A percentile compares a stretch with the other conserved stretches of the same genome.
Conservation (phyloP, 2,888 invertebrate species). For the Antheraea yamamai region DNA sequence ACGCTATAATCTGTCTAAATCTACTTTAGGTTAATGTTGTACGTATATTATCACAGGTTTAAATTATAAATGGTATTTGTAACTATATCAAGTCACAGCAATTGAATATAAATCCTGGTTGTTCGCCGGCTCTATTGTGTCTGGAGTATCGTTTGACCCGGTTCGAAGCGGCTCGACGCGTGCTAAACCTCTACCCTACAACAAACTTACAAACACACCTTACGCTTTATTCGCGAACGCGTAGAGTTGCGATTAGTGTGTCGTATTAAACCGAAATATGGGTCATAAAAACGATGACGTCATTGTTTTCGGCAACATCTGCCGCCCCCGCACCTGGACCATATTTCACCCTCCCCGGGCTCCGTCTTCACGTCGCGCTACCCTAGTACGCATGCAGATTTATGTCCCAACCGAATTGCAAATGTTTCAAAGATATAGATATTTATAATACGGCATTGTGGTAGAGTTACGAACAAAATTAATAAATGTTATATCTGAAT, state of each 20-base stretch:
- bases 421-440: constrained; percentile 4
- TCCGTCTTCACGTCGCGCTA: constrained; percentile 26
- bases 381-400: constrained; percentile 57
- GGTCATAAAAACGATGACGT: constrained; percentile 17
- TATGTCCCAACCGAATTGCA: constrained; percentile 37
- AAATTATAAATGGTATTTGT: not conserved
- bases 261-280: not conserved
- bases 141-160: not conserved
- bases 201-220: constrained; percentile 1
- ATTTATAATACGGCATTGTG: not conserved
- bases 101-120: constrained; percentile 2
- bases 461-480: not conserved
- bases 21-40: not conserved
- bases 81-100: not conserved
- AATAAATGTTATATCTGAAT: not conserved
- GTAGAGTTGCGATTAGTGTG: constrained; percentile 3
- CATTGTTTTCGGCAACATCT: constrained; percentile 52
- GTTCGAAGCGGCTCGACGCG: not conserved
- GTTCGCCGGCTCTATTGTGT: constrained; percentile 9
- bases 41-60: not conserved
- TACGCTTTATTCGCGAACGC: not conserved
- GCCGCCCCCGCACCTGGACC: constrained; percentile 74
- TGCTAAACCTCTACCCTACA: not conserved
- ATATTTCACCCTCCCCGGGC: constrained; percentile 23
- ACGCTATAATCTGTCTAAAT: not conserved